These are phyloP conservation scores for Phaethornis superciliosus DNA, from an alignment of 2,113 vertebrate genomes.

Conservation along the genomic window DNA sequence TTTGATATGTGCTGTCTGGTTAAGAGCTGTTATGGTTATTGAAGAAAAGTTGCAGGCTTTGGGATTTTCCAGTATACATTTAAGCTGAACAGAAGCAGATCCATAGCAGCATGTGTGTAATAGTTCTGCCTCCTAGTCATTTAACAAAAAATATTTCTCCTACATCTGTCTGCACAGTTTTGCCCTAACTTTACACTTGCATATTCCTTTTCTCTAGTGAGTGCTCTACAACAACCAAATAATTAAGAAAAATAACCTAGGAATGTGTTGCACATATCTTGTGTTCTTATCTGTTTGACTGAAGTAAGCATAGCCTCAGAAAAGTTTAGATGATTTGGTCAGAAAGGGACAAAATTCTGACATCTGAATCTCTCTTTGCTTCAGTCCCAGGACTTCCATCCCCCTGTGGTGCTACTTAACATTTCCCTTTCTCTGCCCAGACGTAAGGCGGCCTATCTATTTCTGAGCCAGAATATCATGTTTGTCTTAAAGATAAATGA, in stretches of 20 bases:
- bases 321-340: neutral
- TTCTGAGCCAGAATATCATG: constrained; percentile 29
- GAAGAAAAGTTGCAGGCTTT: neutral
- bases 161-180: fast-evolving
- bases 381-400: neutral
- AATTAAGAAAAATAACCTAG: neutral
- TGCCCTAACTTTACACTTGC: neutral
- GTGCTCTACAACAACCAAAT: neutral
- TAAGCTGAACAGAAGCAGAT: neutral
- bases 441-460: neutral
- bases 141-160: neutral
- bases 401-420: neutral
- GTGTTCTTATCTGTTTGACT: neutral
- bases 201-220: neutral
- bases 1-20: neutral
- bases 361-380: neutral
- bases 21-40: neutral
- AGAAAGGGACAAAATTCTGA: neutral
- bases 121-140: neutral
- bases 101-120: fast-evolving
- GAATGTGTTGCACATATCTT: fast-evolving
- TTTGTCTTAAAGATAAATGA: constrained; percentile 65
- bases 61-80: neutral
- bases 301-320: neutral
- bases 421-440: neutral